phyloP scores from a whole-genome alignment of 1,140 invertebrate genomes.

The Stegodyphus dumicola region DNA sequence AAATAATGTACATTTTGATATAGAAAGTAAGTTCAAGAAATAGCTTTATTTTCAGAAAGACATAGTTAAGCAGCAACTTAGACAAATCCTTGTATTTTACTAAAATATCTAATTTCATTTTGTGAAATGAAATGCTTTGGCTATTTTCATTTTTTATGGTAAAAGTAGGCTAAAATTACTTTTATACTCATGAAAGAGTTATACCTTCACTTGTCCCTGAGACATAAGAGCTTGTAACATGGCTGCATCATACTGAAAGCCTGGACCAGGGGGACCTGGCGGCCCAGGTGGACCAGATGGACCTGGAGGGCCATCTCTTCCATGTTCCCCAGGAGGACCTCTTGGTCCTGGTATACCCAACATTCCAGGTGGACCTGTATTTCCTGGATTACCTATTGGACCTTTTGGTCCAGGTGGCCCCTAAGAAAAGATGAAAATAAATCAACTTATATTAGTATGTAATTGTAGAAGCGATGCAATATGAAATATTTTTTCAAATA shows the following conservation, averaged over 20 bases:
- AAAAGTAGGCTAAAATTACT: no score
- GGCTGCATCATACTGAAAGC: slow-evolving; percentile 78
- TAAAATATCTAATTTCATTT: no score
- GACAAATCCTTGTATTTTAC: no score
- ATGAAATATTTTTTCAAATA: no score
- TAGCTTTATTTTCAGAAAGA: no score
- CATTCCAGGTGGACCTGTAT: slow-evolving; percentile 66
- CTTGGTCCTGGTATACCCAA: slow-evolving; percentile 65
- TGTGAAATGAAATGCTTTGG: no score
- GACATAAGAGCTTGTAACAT: slow-evolving; percentile 79
- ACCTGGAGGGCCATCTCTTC: slow-evolving; percentile 71
- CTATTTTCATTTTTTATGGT: no score
- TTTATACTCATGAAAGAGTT: no score
- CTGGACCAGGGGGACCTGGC: slow-evolving; percentile 76
- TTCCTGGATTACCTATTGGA: slow-evolving; percentile 69
- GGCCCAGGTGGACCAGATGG: slow-evolving; percentile 76
- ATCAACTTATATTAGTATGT: not conserved
- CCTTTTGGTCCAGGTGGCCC: slow-evolving; percentile 66
- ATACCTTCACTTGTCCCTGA: slow-evolving; percentile 69
- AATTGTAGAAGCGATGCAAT: no score
- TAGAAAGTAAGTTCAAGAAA: no score
- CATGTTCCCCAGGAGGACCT: slow-evolving; percentile 64
- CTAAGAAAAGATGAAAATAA: slow-evolving; percentile 6
- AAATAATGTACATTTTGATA: no score
- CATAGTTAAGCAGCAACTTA: no score